These are phyloP conservation scores for Hyperopisus bebe DNA, from an alignment of 2,113 vertebrate genomes.

Conservation along the genomic window DNA sequence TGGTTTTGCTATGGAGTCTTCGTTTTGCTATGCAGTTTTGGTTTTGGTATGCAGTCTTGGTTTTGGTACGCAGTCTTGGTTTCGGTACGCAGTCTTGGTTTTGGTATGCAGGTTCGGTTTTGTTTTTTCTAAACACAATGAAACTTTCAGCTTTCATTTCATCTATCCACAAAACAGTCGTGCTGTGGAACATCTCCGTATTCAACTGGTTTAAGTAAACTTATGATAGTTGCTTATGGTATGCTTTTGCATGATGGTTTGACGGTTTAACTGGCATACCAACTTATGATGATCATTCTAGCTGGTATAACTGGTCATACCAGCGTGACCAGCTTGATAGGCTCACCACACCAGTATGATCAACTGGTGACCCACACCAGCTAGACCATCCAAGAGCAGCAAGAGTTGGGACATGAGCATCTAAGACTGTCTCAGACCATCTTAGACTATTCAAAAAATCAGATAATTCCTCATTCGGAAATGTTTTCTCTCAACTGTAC, in stretches of 20 bases:
- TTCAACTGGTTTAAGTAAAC: background rate
- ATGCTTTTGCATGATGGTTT: background rate
- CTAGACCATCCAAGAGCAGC: background rate
- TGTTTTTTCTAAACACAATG: background rate
- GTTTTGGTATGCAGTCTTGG: no score
- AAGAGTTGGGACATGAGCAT: background rate
- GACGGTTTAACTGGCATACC: background rate
- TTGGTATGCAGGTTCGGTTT: background rate
- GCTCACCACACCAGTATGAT: background rate
- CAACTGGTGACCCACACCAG: background rate
- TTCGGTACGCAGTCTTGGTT: background rate
- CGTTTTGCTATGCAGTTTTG: background rate
- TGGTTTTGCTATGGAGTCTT: background rate
- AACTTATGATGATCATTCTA: background rate
- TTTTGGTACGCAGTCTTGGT: background rate
- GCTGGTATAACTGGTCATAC: background rate
- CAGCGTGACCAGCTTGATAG: background rate
- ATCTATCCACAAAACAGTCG: background rate
- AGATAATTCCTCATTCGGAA: background rate
- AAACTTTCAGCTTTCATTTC: background rate
- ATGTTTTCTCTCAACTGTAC: background rate
- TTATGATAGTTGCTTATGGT: background rate
- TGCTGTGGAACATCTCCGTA: background rate
- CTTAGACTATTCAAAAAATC: background rate
- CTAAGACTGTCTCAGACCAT: background rate